phyloP scores from a whole-genome alignment of 2,888 invertebrate species.

The Dastarcus helophoroides region DNA sequence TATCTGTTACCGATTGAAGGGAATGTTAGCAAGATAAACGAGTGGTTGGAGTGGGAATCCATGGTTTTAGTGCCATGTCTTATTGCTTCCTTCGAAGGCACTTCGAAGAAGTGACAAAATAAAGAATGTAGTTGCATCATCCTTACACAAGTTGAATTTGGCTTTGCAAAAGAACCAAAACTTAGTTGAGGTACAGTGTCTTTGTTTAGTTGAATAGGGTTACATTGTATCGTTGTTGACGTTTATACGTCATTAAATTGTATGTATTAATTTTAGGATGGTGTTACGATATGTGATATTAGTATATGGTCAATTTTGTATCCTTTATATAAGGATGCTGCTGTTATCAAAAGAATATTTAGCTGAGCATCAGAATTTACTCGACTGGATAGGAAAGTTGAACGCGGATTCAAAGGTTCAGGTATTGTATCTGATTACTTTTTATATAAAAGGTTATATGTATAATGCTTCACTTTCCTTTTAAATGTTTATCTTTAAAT shows the following conservation, averaged over 20 bases:
- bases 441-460: too few relatives aligned
- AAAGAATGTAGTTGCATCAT: constrained; percentile 43
- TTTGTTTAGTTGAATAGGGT: constrained; percentile 25
- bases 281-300: constrained; percentile 48
- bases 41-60: constrained; percentile 57
- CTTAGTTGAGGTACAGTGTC: constrained; percentile 52
- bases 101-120: constrained; percentile 42
- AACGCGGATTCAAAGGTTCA: too few relatives aligned
- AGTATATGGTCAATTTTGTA: constrained; percentile 63
- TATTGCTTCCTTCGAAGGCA: constrained; percentile 40
- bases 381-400: constrained; percentile 51
- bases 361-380: constrained; percentile 41
- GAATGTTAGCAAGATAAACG: constrained; percentile 35
- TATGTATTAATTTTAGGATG: constrained; percentile 6
- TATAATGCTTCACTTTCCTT: too few relatives aligned
- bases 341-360: constrained; percentile 46
- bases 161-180: constrained; percentile 42
- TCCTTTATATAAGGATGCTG: constrained; percentile 48
- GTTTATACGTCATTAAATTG: too few relatives aligned
- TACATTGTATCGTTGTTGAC: too few relatives aligned
- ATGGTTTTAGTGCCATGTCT: constrained; percentile 47
- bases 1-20: constrained; percentile 43
- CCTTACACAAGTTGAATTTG: constrained; percentile 47
- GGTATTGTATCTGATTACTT: too few relatives aligned
- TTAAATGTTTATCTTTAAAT: too few relatives aligned